Conservation (phyloP, 2,113 vertebrate genomes). For the Talpa occidentalis region DNA sequence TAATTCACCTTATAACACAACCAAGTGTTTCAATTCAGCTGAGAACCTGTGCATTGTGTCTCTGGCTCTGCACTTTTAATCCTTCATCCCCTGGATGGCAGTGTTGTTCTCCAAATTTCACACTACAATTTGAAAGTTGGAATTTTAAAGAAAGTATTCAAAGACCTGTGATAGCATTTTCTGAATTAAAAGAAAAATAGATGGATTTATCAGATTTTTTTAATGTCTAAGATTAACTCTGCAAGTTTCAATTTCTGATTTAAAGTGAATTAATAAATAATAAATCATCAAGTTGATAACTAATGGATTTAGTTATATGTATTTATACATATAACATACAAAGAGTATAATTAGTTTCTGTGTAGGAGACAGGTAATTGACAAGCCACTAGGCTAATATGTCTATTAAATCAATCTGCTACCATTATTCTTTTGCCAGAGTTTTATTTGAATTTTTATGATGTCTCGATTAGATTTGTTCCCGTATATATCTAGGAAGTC, state of each 20-base stretch:
- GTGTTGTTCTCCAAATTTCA: constrained; percentile 78
- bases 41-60: neutral
- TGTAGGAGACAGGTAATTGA: neutral
- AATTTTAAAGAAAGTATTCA: neutral
- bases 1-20: neutral
- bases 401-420: constrained; percentile 17
- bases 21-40: neutral
- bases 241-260: neutral
- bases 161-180: neutral
- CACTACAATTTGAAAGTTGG: constrained; percentile 4
- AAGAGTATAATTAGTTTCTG: neutral
- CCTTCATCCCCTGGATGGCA: constrained; percentile 82
- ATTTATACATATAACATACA: neutral
- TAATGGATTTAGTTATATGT: neutral
- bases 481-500: neutral
- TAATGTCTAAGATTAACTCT: neutral
- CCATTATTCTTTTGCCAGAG: neutral
- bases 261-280: constrained; percentile 20
- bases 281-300: neutral
- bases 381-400: neutral
- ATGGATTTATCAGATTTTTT: constrained; percentile 1
- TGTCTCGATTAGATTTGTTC: constrained; percentile 44
- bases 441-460: constrained; percentile 47
- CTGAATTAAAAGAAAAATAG: constrained; percentile 35
- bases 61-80: neutral